phyloP scores from a whole-genome alignment of 2,888 invertebrate species.

The Biston stratarius region DNA sequence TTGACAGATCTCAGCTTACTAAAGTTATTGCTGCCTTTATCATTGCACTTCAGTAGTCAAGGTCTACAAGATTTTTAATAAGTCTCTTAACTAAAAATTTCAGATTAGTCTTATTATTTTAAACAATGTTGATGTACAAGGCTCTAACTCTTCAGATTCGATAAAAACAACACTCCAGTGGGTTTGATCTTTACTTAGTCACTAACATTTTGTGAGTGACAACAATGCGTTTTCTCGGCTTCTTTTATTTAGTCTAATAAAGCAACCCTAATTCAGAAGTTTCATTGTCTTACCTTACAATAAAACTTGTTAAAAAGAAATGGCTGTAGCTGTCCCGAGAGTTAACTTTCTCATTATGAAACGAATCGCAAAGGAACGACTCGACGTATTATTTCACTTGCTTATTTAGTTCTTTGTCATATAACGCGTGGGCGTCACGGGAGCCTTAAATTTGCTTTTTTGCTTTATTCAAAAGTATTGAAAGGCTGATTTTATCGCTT shows the following conservation, averaged over 20 bases:
- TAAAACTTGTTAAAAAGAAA: slow-evolving; percentile 48
- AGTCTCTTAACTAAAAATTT: too few relatives aligned
- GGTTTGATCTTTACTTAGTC: slow-evolving; percentile 41
- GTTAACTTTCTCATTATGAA: slow-evolving; percentile 46
- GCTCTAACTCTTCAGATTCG: background rate
- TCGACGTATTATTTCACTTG: slow-evolving; percentile 29
- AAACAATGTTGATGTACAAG: too few relatives aligned
- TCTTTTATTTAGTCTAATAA: slow-evolving; percentile 56
- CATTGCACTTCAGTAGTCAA: too few relatives aligned
- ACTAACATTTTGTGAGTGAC: slow-evolving; percentile 48
- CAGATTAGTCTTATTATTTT: too few relatives aligned
- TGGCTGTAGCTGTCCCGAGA: slow-evolving; percentile 41
- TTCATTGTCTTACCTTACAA: slow-evolving; percentile 55
- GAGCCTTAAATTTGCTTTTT: slow-evolving; percentile 27
- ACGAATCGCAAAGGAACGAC: slow-evolving; percentile 29
- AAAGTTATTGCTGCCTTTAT: too few relatives aligned
- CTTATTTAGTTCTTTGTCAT: slow-evolving; percentile 28
- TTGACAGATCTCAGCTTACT: too few relatives aligned
- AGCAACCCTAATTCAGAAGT: slow-evolving; percentile 58
- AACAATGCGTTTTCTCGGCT: slow-evolving; percentile 46
- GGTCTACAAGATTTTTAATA: too few relatives aligned
- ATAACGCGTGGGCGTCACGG: slow-evolving; percentile 17
- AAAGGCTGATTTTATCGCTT: slow-evolving; percentile 21
- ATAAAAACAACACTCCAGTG: slow-evolving; percentile 26
- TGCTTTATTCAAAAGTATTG: slow-evolving; percentile 27